Evolutionary conservation across 1,140 invertebrate genomes (phyloP).

Genomic region (Caenorhabditis remanei): DNA sequence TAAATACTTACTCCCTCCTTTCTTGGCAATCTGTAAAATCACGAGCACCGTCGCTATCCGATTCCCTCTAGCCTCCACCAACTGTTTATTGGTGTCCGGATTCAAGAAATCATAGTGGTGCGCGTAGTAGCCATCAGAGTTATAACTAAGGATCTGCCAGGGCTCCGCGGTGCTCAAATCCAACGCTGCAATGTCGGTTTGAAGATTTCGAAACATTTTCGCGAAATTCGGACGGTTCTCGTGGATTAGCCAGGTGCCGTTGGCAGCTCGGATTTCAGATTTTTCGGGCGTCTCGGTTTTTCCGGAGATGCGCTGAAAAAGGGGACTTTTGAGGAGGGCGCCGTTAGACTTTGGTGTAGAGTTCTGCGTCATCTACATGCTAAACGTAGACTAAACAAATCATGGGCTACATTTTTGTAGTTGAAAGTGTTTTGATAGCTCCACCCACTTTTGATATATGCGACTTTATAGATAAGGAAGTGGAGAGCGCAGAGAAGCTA

Average conservation of each 20-base stretch:
- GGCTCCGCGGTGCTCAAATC: constrained; percentile 55
- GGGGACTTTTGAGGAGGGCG: not conserved
- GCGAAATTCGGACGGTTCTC: constrained; percentile 6
- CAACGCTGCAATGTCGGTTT: constrained; percentile 56
- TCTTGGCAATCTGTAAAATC: constrained; percentile 59
- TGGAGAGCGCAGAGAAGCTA: too few species aligned
- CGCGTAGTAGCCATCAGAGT: constrained; percentile 65
- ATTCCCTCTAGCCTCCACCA: constrained; percentile 34
- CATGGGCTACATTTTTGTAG: too few species aligned
- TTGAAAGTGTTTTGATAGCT: too few species aligned
- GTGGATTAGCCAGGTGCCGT: constrained; percentile 65
- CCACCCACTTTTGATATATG: too few species aligned
- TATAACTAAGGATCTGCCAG: constrained; percentile 64
- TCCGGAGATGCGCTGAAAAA: constrained; percentile 48
- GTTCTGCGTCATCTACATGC: too few species aligned
- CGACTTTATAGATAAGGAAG: too few species aligned
- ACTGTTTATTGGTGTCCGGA: not conserved
- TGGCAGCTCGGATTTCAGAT: constrained; percentile 57
- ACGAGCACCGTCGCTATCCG: constrained; percentile 61
- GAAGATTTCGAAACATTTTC: constrained; percentile 42
- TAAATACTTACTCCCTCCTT: constrained; percentile 52
- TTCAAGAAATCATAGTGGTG: constrained; percentile 68
- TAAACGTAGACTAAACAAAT: too few species aligned
- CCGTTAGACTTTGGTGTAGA: too few species aligned
- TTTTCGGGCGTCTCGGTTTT: not conserved